Percentiles rank a stretch among this genome's conserved stretches.
Evolutionary conservation across 2,888 invertebrate genomes (phyloP).

Genomic region (Agrenia bidenticulata): DNA sequence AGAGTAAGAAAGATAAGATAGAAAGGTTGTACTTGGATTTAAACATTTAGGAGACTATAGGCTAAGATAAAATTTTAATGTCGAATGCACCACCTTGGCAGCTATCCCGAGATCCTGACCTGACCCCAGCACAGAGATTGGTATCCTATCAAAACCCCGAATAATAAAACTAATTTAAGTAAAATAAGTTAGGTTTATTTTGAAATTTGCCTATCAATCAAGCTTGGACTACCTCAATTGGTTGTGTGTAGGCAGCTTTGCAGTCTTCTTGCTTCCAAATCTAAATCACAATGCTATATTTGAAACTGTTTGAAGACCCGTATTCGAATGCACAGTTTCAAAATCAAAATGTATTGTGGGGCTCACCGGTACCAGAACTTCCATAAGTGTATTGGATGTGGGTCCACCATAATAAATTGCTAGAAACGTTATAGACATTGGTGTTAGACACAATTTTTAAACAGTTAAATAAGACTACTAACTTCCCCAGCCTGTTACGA

Average conservation of each 20-base stretch:
- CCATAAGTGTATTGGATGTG: slow-evolving; percentile 68
- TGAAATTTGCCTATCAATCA: not conserved
- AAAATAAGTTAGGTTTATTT: slow-evolving; percentile 9
- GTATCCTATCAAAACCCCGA: slow-evolving; percentile 64
- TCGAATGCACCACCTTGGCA: slow-evolving; percentile 64
- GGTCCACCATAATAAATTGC: slow-evolving; percentile 70
- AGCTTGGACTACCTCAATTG: slow-evolving; percentile 57
- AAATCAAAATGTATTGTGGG: too few species aligned
- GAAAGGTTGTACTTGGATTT: too few species aligned
- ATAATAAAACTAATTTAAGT: too few species aligned
- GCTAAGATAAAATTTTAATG: too few species aligned
- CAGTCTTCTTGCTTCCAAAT: slow-evolving; percentile 70
- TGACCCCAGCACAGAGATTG: slow-evolving; percentile 74
- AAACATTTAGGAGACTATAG: too few species aligned
- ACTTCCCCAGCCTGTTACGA: slow-evolving; percentile 63
- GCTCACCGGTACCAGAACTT: slow-evolving; percentile 71
- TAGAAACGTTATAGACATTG: slow-evolving; percentile 53
- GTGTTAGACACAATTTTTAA: not conserved
- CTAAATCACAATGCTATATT: too few species aligned
- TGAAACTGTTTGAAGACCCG: too few species aligned
- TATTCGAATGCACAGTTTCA: too few species aligned
- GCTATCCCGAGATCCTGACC: slow-evolving; percentile 75
- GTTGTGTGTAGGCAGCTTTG: slow-evolving; percentile 64
- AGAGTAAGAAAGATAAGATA: too few species aligned
- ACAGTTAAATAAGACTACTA: not conserved